A percentile compares a stretch with the other conserved stretches of the same genome.
phyloP scores from a whole-genome alignment of 2,797 vertebrate genomes.

The Melanotaenia pygmaea region DNA sequence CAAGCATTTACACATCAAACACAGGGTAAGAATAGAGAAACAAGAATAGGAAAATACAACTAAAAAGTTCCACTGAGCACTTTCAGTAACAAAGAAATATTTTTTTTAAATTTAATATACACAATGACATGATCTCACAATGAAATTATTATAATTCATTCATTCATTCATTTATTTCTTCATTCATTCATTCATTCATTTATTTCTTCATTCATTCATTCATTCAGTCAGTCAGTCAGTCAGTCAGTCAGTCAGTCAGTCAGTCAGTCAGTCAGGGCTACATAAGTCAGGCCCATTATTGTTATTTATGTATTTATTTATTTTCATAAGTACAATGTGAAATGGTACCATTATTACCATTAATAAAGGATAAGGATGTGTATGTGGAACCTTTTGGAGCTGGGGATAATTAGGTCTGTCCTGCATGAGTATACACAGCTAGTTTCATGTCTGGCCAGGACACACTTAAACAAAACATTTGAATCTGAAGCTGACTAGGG shows the following conservation, averaged over 20 bases:
- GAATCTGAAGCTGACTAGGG: constrained; percentile 40
- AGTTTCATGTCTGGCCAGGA: constrained; percentile 64
- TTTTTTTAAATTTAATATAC: too few relatives aligned
- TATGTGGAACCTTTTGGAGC: constrained; percentile 24
- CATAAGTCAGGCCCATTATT: background rate
- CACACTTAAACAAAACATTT: constrained; percentile 55
- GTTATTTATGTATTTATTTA: background rate
- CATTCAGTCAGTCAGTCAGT: background rate
- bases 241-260: too few relatives aligned
- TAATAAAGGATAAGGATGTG: background rate
- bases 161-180: background rate
- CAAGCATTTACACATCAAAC: constrained; percentile 27
- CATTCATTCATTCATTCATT: too few relatives aligned
- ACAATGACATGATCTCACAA: too few relatives aligned
- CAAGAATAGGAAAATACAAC: constrained; percentile 9
- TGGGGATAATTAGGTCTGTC: constrained; percentile 56
- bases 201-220: background rate
- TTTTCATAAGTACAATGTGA: constrained; percentile 6
- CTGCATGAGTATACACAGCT: constrained; percentile 29
- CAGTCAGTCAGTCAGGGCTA: background rate
- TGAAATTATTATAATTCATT: too few relatives aligned
- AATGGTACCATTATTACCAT: constrained; percentile 5
- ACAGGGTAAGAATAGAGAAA: background rate
- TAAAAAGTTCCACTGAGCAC: background rate
- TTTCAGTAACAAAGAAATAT: background rate